Base-by-base conservation (phyloP, 2,888 invertebrate genomes). In the Acrobasis consociella region DNA sequence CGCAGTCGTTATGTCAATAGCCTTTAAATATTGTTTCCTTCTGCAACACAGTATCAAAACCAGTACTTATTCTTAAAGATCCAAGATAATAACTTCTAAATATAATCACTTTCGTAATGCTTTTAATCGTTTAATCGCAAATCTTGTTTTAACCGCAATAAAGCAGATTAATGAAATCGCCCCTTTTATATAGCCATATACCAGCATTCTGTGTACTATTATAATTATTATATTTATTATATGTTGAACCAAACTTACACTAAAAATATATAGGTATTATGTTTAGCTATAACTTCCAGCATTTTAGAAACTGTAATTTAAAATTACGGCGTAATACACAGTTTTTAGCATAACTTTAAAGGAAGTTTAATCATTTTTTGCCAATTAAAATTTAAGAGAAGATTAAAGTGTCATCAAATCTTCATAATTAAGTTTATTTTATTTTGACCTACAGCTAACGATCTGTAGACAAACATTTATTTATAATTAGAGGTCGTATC, bases 391-490 rank as follows among this genome's bases (percentile, higher is more conserved):
- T 46, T 46, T 46, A 46, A 13, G 46, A 46, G 46, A 46, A n/a
- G 46, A 46, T 13, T 46, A 13, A 46, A 46, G n/a, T 46, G 46
- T 46, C 46, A 46, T 46, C n/a, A 46, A 46, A 46, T 46, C 46
- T 46, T 46, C 46, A n/a, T 46, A 46, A 46, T 46, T 46, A 46
- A 42, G 1, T 42, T 42, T 42, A 22, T 17, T 52, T n/a, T 55
- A 38, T 46, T 58, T 49, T 61, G 58, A 64, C 52, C 61, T 64
- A 64, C 61, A 51, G 51, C 46, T 22, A 46, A 46, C 46, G n/a
- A 49, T 56, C 17, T 15, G 16, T 39, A 64, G 50, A 60, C 46
- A 58, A 22, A 11, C 22, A 31, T 42, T 58, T 46, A 64, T 39
- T 37, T 22, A 31, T 58, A 58, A 49, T 50, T 64, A 52, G 31